Evolutionary conservation across 2,888 invertebrate genomes (phyloP).

Genomic region (Limenitis camilla): DNA sequence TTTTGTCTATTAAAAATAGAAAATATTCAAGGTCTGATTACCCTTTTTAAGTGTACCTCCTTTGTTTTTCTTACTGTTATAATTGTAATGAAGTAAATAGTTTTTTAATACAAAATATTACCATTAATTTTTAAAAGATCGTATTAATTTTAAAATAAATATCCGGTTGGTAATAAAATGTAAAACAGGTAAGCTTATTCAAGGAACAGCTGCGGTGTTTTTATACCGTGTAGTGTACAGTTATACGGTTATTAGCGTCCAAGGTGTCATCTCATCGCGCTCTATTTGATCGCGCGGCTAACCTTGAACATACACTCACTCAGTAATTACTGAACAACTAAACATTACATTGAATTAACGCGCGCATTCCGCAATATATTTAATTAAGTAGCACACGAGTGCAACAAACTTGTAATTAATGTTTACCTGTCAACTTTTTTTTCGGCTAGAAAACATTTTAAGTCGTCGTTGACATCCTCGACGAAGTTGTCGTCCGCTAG

Average conservation of each 20-base stretch:
- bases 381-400: background rate
- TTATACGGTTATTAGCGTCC: constrained; percentile 38
- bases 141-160: background rate
- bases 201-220: constrained; percentile 3
- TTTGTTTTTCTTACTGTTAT: too few species aligned
- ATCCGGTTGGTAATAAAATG: background rate
- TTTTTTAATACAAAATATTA: too few species aligned
- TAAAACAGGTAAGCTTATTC: background rate
- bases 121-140: too few species aligned
- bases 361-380: background rate
- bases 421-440: constrained; percentile 71
- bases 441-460: constrained; percentile 65
- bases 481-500: constrained; percentile 67
- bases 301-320: constrained; percentile 53
- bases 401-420: constrained; percentile 34
- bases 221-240: background rate
- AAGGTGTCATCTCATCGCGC: constrained; percentile 45
- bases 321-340: constrained; percentile 14
- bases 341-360: background rate
- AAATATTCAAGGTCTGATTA: too few species aligned
- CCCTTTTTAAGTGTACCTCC: too few species aligned
- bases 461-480: constrained; percentile 69
- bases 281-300: constrained; percentile 51
- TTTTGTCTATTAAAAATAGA: too few species aligned
- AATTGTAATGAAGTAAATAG: too few species aligned